A percentile compares a stretch with the other conserved stretches of the same genome.
These are phyloP conservation scores for Allobates femoralis DNA, from an alignment of 2,797 vertebrate species.

Conservation along the genomic window DNA sequence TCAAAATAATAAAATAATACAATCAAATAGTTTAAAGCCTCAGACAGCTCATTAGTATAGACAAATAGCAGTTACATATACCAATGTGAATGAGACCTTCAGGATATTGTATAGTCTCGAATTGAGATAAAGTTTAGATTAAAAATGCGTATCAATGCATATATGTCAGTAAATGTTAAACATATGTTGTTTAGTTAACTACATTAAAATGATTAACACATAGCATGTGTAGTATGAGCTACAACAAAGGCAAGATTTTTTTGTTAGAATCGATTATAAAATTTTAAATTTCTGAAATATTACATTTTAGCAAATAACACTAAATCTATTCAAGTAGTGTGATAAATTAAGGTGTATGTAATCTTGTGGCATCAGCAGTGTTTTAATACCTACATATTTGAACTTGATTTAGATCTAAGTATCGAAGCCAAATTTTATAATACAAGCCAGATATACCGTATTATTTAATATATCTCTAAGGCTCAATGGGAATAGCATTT, in stretches of 20 bases:
- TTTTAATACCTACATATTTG: too few species aligned
- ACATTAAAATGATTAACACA: background rate
- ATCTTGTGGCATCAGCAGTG: too few species aligned
- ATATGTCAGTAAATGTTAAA: background rate
- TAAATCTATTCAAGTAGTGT: too few species aligned
- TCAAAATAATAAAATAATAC: slow-evolving; percentile 24
- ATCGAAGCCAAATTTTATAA: too few species aligned
- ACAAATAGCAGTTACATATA: slow-evolving; percentile 8
- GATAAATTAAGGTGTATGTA: too few species aligned
- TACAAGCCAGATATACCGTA: too few species aligned
- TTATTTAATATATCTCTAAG: too few species aligned
- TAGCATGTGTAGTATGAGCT: background rate
- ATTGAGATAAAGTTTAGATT: background rate
- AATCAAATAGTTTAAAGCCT: background rate
- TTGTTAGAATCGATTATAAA: too few species aligned
- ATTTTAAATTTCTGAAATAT: too few species aligned
- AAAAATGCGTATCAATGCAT: slow-evolving; percentile 33
- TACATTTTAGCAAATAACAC: background rate
- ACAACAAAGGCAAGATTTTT: too few species aligned
- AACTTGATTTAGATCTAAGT: too few species aligned
- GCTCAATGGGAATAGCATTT: too few species aligned
- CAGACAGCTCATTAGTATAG: slow-evolving; percentile 26
- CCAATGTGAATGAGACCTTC: slow-evolving; percentile 17
- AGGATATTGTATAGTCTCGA: slow-evolving; percentile 16
- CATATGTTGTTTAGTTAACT: background rate